phyloP scores from a whole-genome alignment of 2,113 vertebrate genomes.

The Nothobranchius furzeri region DNA sequence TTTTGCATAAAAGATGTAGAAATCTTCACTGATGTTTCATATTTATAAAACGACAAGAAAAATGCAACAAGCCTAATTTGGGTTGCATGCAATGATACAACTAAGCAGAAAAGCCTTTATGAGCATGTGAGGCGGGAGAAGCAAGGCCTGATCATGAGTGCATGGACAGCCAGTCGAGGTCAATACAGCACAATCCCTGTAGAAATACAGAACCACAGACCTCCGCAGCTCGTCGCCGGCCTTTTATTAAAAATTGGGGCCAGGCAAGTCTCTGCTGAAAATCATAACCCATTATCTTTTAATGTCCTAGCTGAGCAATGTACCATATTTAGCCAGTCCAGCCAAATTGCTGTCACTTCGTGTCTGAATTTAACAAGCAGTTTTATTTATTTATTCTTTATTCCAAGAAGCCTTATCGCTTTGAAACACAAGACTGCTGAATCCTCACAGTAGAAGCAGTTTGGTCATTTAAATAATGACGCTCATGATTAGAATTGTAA shows the following conservation, averaged over 20 bases:
- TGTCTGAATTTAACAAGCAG: conserved; percentile 46
- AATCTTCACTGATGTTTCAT: too few relatives aligned
- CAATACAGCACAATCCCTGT: conserved; percentile 54
- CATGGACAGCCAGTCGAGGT: conserved; percentile 44
- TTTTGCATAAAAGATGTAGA: too few relatives aligned
- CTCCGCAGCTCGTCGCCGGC: conserved; percentile 56
- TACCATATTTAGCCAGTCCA: conserved; percentile 42
- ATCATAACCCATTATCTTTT: conserved; percentile 57
- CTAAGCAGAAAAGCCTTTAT: conserved; percentile 23
- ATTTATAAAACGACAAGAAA: too few relatives aligned
- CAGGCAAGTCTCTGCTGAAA: conserved; percentile 49
- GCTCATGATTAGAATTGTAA: conserved; percentile 42
- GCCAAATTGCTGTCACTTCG: conserved; percentile 43
- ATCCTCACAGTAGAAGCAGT: conserved; percentile 42
- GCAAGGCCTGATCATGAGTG: conserved; percentile 27
- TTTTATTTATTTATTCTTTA: conserved; percentile 54
- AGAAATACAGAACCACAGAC: conserved; percentile 59
- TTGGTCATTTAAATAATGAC: conserved; percentile 40
- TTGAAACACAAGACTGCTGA: conserved; percentile 50
- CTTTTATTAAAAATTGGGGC: conserved; percentile 63
- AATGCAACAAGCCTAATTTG: too few relatives aligned
- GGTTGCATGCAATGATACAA: conserved; percentile 9
- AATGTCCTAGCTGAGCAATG: conserved; percentile 40
- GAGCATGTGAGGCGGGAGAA: conserved; percentile 37
- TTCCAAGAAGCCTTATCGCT: conserved; percentile 49